Base-by-base conservation (phyloP, 1,140 invertebrate genomes). In the Chelonus insularis region DNA sequence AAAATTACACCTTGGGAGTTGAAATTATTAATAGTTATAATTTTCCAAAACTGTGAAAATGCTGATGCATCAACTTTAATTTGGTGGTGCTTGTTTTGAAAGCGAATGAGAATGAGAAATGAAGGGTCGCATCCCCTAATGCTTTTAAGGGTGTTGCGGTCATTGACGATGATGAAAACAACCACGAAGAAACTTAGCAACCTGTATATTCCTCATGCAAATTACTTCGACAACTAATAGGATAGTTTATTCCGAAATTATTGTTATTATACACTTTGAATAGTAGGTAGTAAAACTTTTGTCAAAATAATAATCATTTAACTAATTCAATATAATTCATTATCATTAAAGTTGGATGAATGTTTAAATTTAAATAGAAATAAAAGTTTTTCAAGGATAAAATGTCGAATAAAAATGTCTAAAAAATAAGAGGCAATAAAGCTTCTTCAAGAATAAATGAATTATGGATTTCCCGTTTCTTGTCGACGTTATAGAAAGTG, bases 11-110 rank as follows among this genome's bases (percentile, higher is more conserved):
- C 71, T 68, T 75, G 69, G 65, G 66, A 68, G 63, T 43, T 39
- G 41, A 29, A 18, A 21, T 14, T 20, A 47, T 14, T 14, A 47
- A 8, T 20, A n/a, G 16, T n/a, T 20, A 8, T 20, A n/a, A 18
- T 11, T 2, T 11, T 18, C 4, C 1, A 9, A 37, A 37, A 16
- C 36, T 9, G 9, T 16, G 67, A 65, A 70, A 75, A 73, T 63
- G 74, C 74, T 77, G 77, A 78, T 73, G 70, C 74, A 72, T 58
- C 52, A 47, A 55, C 64, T 70, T 73, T 76, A 76, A 78, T 77
- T 68, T 65, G 14, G 43, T 7, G 54, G 18, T 9, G 32, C 48
- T 60, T 60, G 61, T 70, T 60, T 59, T 45, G 39, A 47, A 11
- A 2, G 43, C 3, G 20, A 21, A 47, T 3, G 9, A n/a, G 2